Evolutionary conservation across 1,140 invertebrate species (phyloP).

Genomic region (Conopomorpha cramerella): DNA sequence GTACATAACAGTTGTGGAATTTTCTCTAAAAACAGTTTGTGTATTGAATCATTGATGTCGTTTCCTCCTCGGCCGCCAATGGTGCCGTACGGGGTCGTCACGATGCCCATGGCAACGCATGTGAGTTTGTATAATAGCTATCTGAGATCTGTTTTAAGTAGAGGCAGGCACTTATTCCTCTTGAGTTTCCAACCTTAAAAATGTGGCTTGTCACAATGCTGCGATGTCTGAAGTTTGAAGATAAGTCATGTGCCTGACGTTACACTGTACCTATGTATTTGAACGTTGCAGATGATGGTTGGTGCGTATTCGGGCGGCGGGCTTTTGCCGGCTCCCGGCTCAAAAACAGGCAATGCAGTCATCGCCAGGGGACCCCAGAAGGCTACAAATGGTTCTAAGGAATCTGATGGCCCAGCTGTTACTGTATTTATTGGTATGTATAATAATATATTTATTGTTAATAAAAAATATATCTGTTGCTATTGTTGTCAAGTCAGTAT

Average conservation of each 20-base stretch:
- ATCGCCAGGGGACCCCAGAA: conserved; percentile 35
- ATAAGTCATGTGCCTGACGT: background rate
- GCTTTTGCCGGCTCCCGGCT: conserved; percentile 59
- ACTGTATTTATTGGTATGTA: conserved; percentile 88
- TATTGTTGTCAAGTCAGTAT: no score
- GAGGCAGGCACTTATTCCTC: background rate
- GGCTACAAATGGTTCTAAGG: conserved; percentile 37
- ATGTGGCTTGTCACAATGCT: background rate
- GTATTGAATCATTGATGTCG: no score
- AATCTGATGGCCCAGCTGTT: conserved; percentile 79
- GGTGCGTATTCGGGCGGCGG: conserved; percentile 36
- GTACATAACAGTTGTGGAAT: no score
- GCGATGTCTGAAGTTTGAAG: background rate
- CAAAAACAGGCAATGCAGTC: conserved; percentile 37
- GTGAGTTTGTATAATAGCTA: conserved; percentile 18
- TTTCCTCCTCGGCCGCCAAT: conserved; percentile 45
- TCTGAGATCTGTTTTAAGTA: background rate
- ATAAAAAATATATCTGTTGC: no score
- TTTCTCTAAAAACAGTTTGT: no score
- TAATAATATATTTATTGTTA: background rate
- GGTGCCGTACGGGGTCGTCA: conserved; percentile 43
- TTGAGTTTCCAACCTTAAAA: background rate
- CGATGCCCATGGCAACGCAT: conserved; percentile 46
- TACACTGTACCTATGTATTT: background rate
- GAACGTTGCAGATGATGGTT: conserved; percentile 28